Evolutionary conservation across 2,797 vertebrate genomes (phyloP), one percentile per base, ranked within the genome.

Genomic region (Aeoliscus strigatus): DNA sequence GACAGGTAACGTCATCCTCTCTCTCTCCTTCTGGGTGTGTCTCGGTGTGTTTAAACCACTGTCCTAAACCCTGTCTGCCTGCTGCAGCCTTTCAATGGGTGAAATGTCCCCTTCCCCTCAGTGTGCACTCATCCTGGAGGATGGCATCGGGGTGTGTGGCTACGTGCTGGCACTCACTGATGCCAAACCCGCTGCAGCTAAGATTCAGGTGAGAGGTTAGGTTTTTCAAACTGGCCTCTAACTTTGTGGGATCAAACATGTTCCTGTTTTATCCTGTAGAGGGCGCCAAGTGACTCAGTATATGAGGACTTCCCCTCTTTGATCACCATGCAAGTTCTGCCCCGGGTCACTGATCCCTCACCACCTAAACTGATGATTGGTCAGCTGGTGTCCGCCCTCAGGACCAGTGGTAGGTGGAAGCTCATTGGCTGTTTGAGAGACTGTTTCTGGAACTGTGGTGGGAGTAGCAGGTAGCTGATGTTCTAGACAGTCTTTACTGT

Each of bases 361-460:
- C 90, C 93, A 37, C 92, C 89, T 49, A 94, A 90, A 82, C 91
- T 89, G 21, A 94, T 98, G 92, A 91, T 98, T 83, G 85, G 82
- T 46, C 93, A 84, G 36, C 84, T 97, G 33, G 79, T 98, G 30
- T 92, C 92, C 16, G 90, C 89, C 53, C 64, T 99, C 68, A 93
- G 90, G 75, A 92, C 87, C 77, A 90, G 88, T 32, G 96, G 96
- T 98, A 82, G 81, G 91, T 59, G 1, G 0, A 51, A 6, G 15
- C 15, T n/a, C 4, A 9, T 16, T 3, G 3, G 18, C 18, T 6
- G 3, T 21, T 21, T 21, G 18, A 21, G 18, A 21, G n/a, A n/a
- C n/a, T n/a, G n/a, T n/a, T n/a, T n/a, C n/a, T n/a, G n/a, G n/a
- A n/a, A n/a, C n/a, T n/a, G n/a, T n/a, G n/a, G n/a, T n/a, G n/a